Evolutionary conservation across 2,797 vertebrate species (phyloP), one percentile per base, ranked within the genome.

Genomic region (Cichlasoma orientale): DNA sequence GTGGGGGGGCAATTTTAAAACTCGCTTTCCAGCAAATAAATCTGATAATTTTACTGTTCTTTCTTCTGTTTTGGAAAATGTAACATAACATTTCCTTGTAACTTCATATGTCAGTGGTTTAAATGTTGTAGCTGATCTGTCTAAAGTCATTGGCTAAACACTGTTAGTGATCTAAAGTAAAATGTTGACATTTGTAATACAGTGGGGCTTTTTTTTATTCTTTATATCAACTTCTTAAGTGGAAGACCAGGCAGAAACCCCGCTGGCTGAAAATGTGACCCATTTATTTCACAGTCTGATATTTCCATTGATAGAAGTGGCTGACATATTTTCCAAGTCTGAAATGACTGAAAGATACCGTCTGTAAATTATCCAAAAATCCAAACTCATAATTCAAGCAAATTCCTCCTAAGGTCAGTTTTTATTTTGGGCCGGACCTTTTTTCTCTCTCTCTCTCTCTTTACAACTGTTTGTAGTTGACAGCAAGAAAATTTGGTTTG

Each of bases 221-320:
- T 84, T 89, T 90, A 83, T 78, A 29, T 68, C 10, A 6, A 29
- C 41, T 29, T 68, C 80, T 88, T 89, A 85, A 89, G 69, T 76
- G 52, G 74, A 90, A 83, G 36, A 79, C 41, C 88, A 88, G 88
- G 78, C 91, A 82, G 53, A 71, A 82, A 82, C 58, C 59, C 76
- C 52, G 56, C 10, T 13, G 44, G 63, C 74, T 83, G 58, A 85
- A 85, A 86, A 88, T 81, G 36, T 79, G 69, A 85, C 83, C 71
- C 71, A 59, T 85, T 85, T 77, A 85, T 85, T 88, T 90, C 50
- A 38, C 54, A 58, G 78, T 86, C 81, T 78, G 78, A 84, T 82
- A 81, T 83, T 89, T 92, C 88, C 88, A 89, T 89, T 72, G 76
- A 89, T 84, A 85, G 58, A 83, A 55, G 71, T 4, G 57, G 58